A percentile compares a stretch with the other conserved stretches of the same genome.
Evolutionary conservation across 2,113 vertebrate genomes (phyloP).

Genomic region (Cyprinus carpio): DNA sequence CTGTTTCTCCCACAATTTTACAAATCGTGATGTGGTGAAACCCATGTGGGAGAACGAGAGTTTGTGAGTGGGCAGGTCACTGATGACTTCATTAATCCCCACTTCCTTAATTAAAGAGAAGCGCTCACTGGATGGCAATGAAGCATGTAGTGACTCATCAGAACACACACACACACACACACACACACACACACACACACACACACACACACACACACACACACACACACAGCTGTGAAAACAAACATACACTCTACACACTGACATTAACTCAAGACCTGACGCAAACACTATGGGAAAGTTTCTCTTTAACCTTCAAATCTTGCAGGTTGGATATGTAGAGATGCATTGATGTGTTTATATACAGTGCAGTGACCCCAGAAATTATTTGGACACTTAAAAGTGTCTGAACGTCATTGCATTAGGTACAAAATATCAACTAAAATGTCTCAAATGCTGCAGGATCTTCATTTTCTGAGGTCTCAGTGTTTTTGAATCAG

Average conservation of each 20-base stretch:
- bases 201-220: background rate
- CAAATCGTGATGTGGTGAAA: constrained; percentile 11
- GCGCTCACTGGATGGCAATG: constrained; percentile 28
- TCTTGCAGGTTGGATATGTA: background rate
- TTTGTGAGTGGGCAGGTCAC: constrained; percentile 11
- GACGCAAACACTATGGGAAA: background rate
- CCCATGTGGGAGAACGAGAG: constrained; percentile 17
- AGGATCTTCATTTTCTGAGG: background rate
- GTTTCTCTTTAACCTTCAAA: background rate
- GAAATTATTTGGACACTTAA: background rate
- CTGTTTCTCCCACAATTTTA: constrained; percentile 4
- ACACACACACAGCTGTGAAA: background rate
- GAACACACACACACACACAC: constrained; percentile 17
- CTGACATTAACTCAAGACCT: background rate
- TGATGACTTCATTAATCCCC: constrained; percentile 33
- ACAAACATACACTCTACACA: background rate
- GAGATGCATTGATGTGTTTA: background rate
- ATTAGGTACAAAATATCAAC: background rate
- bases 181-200: constrained; percentile 22
- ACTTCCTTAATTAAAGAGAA: constrained; percentile 66
- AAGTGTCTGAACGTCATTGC: background rate
- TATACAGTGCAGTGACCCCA: background rate
- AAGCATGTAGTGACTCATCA: constrained; percentile 46
- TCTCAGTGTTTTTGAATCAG: background rate
- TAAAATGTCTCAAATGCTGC: background rate